Evolutionary conservation across 2,797 vertebrate genomes (phyloP).

Genomic region (Galaxias olidus): DNA sequence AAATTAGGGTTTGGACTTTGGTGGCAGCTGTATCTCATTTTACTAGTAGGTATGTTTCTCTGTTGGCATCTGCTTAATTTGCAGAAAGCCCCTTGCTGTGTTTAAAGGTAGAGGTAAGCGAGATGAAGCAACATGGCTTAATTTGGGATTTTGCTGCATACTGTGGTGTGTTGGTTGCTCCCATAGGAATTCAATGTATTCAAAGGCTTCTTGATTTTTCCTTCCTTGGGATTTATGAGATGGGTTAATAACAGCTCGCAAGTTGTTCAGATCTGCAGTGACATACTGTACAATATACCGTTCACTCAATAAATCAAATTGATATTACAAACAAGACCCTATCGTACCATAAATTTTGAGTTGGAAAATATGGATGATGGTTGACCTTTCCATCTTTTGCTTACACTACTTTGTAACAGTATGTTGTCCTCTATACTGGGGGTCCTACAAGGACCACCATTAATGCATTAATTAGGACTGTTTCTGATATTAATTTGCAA

Average conservation of each 20-base stretch:
- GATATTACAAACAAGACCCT: no score
- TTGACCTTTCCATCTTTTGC: not conserved
- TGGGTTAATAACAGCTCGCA: constrained; percentile 5
- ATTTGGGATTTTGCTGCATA: constrained; percentile 2
- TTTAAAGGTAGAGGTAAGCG: not conserved
- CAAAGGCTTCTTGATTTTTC: constrained; percentile 15
- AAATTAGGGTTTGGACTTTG: not conserved
- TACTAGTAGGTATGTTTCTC: not conserved
- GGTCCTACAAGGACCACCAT: no score
- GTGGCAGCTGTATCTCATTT: not conserved
- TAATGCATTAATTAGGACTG: no score
- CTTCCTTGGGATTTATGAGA: constrained; percentile 1
- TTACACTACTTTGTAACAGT: not conserved
- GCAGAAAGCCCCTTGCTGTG: not conserved
- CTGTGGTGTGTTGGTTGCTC: constrained; percentile 3
- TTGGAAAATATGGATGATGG: no score
- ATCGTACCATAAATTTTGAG: no score
- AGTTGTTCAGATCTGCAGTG: not conserved
- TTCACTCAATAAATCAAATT: no score
- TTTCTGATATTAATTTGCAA: no score
- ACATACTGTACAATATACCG: not conserved
- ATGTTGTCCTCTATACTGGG: no score
- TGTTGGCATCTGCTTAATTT: not conserved
- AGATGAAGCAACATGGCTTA: not conserved
- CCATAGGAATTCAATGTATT: constrained; percentile 29